Conservation (phyloP, 2,888 invertebrate genomes). For the Oscheius sp. region DNA sequence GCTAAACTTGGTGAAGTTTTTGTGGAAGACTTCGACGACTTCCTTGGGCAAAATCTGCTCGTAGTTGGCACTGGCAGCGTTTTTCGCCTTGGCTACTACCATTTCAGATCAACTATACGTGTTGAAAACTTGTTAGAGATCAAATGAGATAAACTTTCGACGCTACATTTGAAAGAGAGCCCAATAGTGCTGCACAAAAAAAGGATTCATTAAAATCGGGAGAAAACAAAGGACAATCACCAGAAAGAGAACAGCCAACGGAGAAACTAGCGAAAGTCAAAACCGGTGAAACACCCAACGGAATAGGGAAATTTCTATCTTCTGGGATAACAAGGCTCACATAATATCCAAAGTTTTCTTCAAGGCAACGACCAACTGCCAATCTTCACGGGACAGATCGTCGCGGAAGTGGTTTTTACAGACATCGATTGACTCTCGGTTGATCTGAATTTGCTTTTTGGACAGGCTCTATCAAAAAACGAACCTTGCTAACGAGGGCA, state of each 20-base stretch:
- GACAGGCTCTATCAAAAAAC: conserved; percentile 9
- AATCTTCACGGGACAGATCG: conserved; percentile 94
- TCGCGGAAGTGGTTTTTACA: conserved; percentile 99
- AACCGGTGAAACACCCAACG: conserved; percentile 29
- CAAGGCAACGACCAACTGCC: conserved; percentile 97
- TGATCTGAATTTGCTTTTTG: conserved; percentile 81
- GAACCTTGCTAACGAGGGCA: conserved; percentile 85
- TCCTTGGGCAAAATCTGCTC: conserved; percentile 51
- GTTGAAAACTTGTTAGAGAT: background rate
- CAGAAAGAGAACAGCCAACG: conserved; percentile 1
- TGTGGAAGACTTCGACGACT: conserved; percentile 56
- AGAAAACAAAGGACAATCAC: conserved; percentile 15
- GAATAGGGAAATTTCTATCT: background rate
- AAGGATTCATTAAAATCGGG: background rate
- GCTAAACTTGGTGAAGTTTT: conserved; percentile 51
- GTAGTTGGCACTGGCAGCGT: conserved; percentile 29
- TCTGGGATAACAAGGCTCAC: conserved; percentile 7
- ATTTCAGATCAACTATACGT: background rate
- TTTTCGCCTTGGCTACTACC: conserved; percentile 10
- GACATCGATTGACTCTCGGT: conserved; percentile 96
- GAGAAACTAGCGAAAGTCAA: background rate
- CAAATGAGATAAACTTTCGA: background rate
- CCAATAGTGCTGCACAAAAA: background rate
- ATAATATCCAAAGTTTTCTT: conserved; percentile 93
- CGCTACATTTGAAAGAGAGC: background rate